Base-by-base conservation (phyloP, 2,797 vertebrate genomes). In the Xenops minutus region DNA sequence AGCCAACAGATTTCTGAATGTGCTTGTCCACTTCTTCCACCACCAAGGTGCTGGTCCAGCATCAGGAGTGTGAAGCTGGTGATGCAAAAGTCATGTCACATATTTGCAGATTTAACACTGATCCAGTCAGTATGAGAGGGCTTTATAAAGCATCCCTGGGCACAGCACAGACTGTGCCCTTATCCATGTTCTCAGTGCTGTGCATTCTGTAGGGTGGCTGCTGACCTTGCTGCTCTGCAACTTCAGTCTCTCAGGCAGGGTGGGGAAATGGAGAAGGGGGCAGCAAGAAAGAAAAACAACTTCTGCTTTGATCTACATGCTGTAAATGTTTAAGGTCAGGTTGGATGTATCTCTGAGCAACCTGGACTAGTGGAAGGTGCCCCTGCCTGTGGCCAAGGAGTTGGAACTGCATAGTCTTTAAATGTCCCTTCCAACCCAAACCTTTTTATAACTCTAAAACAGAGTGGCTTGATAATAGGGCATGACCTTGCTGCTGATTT, bases 371-470 rank as follows among this genome's bases (percentile, higher is more conserved):
- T 19, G 37, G 44, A 66, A 71, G 4, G 6, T 37, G 44, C 52
- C 37, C 64, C 44, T 72, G 44, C 14, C 24, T n/a, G 27, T 0
- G 1, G 51, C 64, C 58, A 0, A 1, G 17, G 16, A 14, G 1
- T 27, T 46, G 58, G 7, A 39, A 34, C 30, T 14, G n/a, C 12
- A 5, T 44, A 3, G 9, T 34, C 21, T 22, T 19, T 20, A 34
- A 14, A 34, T 10, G 24, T 16, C 17, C 37, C 24, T 52, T 63
- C 68, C 37, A 58, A 6, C 12, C 20, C 37, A 13, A 19, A 0
- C 4, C 14, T 5, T 15, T 44, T 44, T 52, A 44, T 23, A 43
- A 21, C 29, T 22, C 43, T 44, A 10, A 39, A n/a, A 39, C 49
- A 8, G 0, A 37, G 69, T 20, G 27, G 34, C 26, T 69, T 1